Evolutionary conservation across 2,113 vertebrate genomes (phyloP).

Genomic region (Bucco capensis): DNA sequence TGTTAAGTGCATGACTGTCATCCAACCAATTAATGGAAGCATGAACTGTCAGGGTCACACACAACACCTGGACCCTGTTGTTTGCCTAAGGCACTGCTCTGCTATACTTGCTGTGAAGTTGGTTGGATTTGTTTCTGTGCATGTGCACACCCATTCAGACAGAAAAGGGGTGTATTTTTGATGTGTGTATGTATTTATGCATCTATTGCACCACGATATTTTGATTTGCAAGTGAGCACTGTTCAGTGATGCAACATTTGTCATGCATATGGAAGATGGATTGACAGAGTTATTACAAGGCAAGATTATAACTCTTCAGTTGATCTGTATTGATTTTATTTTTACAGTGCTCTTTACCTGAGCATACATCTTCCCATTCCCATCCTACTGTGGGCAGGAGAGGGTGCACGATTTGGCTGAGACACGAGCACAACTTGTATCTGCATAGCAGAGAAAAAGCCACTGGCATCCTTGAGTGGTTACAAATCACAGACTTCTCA

Average conservation of each 20-base stretch:
- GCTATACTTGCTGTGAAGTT: background rate
- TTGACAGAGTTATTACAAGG: background rate
- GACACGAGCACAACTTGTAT: accelerated
- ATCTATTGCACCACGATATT: background rate
- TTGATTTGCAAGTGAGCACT: background rate
- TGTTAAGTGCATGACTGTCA: background rate
- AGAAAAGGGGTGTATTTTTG: background rate
- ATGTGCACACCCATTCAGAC: accelerated
- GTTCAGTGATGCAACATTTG: background rate
- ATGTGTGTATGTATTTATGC: background rate
- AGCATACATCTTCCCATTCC: background rate
- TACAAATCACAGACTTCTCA: conserved; percentile 16
- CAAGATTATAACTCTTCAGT: background rate
- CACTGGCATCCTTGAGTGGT: background rate
- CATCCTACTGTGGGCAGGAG: background rate
- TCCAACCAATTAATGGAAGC: accelerated
- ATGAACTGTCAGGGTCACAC: background rate
- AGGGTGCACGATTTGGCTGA: accelerated
- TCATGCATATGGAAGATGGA: background rate
- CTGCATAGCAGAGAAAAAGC: background rate
- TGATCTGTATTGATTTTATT: conserved; percentile 13
- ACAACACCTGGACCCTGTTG: too few relatives aligned
- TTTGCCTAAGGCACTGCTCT: background rate
- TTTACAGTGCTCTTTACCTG: background rate
- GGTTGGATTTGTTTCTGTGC: background rate